Evolutionary conservation across 2,797 vertebrate species (phyloP).

Genomic region (Denticeps clupeoides): DNA sequence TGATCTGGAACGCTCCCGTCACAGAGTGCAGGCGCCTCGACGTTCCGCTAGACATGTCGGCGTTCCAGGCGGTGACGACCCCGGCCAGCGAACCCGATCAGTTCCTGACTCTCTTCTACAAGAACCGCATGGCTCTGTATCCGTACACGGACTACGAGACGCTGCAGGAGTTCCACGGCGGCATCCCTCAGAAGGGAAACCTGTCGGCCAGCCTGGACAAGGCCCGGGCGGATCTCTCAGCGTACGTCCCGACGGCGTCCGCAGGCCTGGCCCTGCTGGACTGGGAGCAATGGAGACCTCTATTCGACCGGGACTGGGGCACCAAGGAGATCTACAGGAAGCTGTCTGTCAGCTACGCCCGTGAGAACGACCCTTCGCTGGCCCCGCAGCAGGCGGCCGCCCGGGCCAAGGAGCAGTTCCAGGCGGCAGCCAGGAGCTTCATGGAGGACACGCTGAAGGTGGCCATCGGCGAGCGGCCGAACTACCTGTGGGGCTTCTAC

Average conservation of each 20-base stretch:
- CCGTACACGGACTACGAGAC: constrained; percentile 51
- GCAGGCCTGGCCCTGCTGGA: constrained; percentile 76
- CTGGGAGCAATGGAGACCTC: constrained; percentile 82
- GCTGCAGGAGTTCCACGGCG: constrained; percentile 44
- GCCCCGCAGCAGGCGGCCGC: constrained; percentile 12
- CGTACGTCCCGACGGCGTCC: constrained; percentile 48
- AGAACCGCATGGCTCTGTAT: constrained; percentile 67
- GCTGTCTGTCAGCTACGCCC: constrained; percentile 53
- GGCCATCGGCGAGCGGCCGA: constrained; percentile 55
- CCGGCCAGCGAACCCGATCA: constrained; percentile 44
- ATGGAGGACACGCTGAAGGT: constrained; percentile 65
- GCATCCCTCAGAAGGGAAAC: constrained; percentile 62
- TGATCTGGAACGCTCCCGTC: constrained; percentile 72
- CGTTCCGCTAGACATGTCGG: constrained; percentile 56
- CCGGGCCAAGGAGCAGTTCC: constrained; percentile 59
- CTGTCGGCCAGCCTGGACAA: constrained; percentile 56
- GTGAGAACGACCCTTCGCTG: constrained; percentile 40
- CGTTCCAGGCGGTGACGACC: constrained; percentile 61
- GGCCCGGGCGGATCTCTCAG: constrained; percentile 49
- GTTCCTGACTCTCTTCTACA: constrained; percentile 71
- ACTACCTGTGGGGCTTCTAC: constrained; percentile 77
- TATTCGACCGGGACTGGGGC: constrained; percentile 75
- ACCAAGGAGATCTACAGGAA: constrained; percentile 62
- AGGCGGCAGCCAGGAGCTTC: constrained; percentile 52
- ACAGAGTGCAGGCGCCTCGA: constrained; percentile 44